Base-by-base conservation (phyloP, 2,113 vertebrate species). In the Brachyhypopomus occidentalis region DNA sequence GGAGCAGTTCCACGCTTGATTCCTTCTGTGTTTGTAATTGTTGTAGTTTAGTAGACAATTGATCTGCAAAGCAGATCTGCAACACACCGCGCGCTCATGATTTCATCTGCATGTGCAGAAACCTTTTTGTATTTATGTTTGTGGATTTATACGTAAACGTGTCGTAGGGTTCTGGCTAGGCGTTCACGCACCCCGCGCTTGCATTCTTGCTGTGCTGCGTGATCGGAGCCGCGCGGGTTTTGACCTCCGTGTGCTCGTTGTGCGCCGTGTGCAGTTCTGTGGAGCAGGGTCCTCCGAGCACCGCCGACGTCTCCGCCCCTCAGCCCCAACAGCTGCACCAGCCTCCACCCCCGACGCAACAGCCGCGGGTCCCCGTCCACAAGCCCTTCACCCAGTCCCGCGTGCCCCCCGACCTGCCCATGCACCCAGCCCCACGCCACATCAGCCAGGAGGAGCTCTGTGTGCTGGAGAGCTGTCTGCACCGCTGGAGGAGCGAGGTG, bases 401-500 rank as follows among this genome's bases (percentile, higher is more conserved):
- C 48, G 92, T 98, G 66, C 97, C 96, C 22, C 95, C 95, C 0
- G 97, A 99, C 83, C 89, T 98, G 82, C 98, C 97, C 0, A 98
- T 98, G 96, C 97, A 99, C 89, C 98, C 98, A 0, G 98, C 98
- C 19, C 98, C 98, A 0, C 94, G 97, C 34, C 94, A 99, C 88
- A 97, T 99, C 87, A 97, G 96, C 0, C 97, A 98, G 70, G 97
- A 99, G 77, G 98, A 99, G 92, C 89, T 99, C 36, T 93, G 94
- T 83, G 96, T 98, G 52, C 93, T 99, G 20, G 97, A 98, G 83
- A 93, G 94, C 81, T 99, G 97, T 84, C 92, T 99, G 89, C 97
- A 99, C 87, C 97, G 98, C 84, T 99, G 98, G 98, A 97, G 97
- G 92, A 98, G 94, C 14, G 97, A 99, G 90, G 98, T 99, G 89